These are phyloP conservation scores for Coelopa pilipes DNA, from an alignment of 2,888 invertebrate species.

Conservation along the genomic window DNA sequence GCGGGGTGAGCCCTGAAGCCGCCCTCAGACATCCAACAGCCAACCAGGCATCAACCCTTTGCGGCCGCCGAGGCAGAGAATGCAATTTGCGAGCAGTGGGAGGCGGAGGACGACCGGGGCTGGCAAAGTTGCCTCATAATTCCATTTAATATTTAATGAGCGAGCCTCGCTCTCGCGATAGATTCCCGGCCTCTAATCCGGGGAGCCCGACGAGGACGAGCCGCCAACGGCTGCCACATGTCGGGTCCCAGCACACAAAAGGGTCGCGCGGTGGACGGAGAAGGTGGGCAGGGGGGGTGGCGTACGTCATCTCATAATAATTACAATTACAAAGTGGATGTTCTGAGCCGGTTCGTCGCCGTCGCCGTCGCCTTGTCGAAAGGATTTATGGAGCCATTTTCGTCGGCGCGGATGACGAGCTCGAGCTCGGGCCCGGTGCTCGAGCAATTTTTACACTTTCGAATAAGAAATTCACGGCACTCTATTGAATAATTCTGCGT, in stretches of 20 bases:
- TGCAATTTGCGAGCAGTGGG: too few relatives aligned
- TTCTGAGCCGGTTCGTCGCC: background rate
- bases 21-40: background rate
- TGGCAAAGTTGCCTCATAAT: background rate
- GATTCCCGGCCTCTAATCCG: conserved; percentile 18
- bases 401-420: background rate
- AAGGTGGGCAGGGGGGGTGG: background rate
- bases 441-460: conserved; percentile 10
- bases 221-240: too few relatives aligned
- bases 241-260: background rate
- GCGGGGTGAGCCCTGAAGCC: background rate
- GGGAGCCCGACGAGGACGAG: background rate
- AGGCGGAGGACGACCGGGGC: too few relatives aligned
- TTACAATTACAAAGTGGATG: conserved; percentile 15
- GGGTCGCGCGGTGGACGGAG: background rate
- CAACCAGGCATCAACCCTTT: background rate
- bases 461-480: background rate
- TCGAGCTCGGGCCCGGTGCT: background rate
- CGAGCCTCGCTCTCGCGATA: background rate
- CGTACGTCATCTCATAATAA: conserved; percentile 4
- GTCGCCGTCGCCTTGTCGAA: background rate
- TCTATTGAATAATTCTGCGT: too few relatives aligned
- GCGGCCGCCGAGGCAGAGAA: too few relatives aligned
- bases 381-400: conserved; percentile 7
- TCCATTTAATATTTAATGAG: conserved; percentile 32